Percentiles rank a stretch among this genome's conserved stretches.
These are phyloP conservation scores for Nibea albiflora DNA, from an alignment of 2,113 vertebrate species.

Conservation along the genomic window DNA sequence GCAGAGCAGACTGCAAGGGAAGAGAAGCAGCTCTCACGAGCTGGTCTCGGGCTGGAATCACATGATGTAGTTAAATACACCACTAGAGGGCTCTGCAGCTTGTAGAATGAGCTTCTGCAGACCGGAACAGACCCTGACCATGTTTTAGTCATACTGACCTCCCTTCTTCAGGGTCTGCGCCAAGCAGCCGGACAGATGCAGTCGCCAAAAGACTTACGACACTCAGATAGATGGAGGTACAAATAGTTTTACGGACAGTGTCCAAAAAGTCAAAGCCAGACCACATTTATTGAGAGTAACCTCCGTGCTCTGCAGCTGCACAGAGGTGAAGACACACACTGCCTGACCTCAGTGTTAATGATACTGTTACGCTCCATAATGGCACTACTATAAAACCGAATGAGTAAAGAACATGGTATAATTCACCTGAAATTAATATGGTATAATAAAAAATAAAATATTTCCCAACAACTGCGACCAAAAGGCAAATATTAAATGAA, in stretches of 20 bases:
- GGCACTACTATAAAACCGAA: conserved; percentile 41
- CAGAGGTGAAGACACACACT: conserved; percentile 59
- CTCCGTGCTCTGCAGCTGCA: conserved; percentile 59
- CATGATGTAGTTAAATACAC: background rate
- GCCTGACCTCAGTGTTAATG: conserved; percentile 61
- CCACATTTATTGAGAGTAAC: conserved; percentile 53
- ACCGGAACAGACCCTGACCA: background rate
- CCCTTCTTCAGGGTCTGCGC: conserved; percentile 33
- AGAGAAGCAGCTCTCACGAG: conserved; percentile 27
- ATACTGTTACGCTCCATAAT: conserved; percentile 52
- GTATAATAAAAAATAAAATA: conserved; percentile 33
- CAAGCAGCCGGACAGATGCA: conserved; percentile 61
- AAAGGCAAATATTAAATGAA: conserved; percentile 26
- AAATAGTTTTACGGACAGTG: conserved; percentile 60
- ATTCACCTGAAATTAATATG: conserved; percentile 55
- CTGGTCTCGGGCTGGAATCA: background rate
- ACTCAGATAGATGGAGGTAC: conserved; percentile 63
- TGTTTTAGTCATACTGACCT: conserved; percentile 52
- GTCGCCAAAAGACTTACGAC: conserved; percentile 59
- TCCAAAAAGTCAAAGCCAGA: conserved; percentile 57
- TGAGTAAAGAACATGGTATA: conserved; percentile 43
- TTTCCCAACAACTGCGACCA: conserved; percentile 48
- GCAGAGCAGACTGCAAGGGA: conserved; percentile 36
- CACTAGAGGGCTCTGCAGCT: conserved; percentile 85
- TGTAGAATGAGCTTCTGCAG: conserved; percentile 64